Evolutionary conservation across 2,797 vertebrate species (phyloP).

Genomic region (Gadopsis marmoratus): DNA sequence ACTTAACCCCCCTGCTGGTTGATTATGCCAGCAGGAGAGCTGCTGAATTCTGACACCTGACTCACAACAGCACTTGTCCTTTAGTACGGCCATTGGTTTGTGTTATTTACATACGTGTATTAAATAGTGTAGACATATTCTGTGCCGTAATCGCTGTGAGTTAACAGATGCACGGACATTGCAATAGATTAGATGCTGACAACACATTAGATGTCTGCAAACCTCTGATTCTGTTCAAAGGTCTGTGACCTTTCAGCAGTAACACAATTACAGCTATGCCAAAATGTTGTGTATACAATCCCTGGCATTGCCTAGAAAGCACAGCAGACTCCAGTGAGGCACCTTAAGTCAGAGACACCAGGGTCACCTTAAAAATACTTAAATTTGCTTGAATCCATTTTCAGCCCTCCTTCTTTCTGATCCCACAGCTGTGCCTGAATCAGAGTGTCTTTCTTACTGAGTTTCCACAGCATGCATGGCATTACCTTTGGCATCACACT

Average conservation of each 20-base stretch:
- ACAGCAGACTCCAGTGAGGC: not conserved
- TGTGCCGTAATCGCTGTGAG: not conserved
- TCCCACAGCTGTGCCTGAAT: constrained; percentile 24
- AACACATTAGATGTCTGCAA: not conserved
- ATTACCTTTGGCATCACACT: constrained; percentile 9
- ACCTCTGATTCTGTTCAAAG: not conserved
- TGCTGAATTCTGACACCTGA: constrained; percentile 13
- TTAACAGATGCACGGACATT: not conserved
- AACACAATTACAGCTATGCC: not conserved
- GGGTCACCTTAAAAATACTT: constrained; percentile 17
- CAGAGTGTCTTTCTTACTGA: not conserved
- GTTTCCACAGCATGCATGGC: constrained; percentile 13
- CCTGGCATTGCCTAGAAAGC: not conserved
- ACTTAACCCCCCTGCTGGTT: not conserved
- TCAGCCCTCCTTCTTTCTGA: constrained; percentile 10
- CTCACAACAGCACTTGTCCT: constrained; percentile 11
- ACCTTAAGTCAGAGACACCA: not conserved
- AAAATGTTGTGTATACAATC: not conserved
- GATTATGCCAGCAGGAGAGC: not conserved
- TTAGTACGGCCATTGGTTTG: not conserved
- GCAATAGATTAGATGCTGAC: not conserved
- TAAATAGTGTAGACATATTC: not conserved
- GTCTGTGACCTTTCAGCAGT: constrained; percentile 5
- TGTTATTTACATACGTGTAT: not conserved
- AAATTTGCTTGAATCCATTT: constrained; percentile 8